Conservation (phyloP, 2,113 vertebrate genomes). For the Cebidichthys violaceus region DNA sequence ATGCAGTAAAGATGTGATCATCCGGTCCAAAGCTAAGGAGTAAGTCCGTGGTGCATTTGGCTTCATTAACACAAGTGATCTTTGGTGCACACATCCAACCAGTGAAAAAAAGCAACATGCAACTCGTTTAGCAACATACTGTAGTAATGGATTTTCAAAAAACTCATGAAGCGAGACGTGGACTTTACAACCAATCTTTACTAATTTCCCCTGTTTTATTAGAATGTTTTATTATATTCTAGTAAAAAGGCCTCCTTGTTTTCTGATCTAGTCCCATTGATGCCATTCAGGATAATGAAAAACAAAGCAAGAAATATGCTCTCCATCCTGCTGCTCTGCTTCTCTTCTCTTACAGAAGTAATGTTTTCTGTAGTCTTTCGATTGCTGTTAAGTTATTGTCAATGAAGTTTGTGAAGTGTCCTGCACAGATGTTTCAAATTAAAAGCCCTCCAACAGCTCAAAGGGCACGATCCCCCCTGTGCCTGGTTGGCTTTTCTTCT, state of each 20-base stretch:
- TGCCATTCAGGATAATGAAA: not conserved
- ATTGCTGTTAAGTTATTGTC: not conserved
- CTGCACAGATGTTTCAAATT: slow-evolving; percentile 13
- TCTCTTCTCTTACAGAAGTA: not conserved
- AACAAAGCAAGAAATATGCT: not conserved
- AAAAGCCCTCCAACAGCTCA: not conserved
- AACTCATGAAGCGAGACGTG: not conserved
- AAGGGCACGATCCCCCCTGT: not conserved
- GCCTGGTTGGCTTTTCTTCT: not conserved
- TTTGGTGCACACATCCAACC: not conserved
- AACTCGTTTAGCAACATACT: not conserved
- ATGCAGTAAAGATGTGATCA: not conserved
- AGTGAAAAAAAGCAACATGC: slow-evolving; percentile 6
- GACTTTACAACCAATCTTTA: not conserved
- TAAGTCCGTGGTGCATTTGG: not conserved
- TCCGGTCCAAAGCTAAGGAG: slow-evolving; percentile 3
- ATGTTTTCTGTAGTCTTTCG: not conserved
- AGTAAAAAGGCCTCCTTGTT: not conserved
- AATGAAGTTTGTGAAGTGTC: not conserved
- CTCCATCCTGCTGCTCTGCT: not conserved
- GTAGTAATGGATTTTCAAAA: slow-evolving; percentile 11
- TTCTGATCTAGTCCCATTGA: not conserved
- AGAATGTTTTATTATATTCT: not conserved
- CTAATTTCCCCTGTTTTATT: not conserved
- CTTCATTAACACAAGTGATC: slow-evolving; percentile 14